Evolutionary conservation across 30 jellyfish, hydroid and myxozoan species (phyloP).

Genomic region (Turritopsis dohrnii): DNA sequence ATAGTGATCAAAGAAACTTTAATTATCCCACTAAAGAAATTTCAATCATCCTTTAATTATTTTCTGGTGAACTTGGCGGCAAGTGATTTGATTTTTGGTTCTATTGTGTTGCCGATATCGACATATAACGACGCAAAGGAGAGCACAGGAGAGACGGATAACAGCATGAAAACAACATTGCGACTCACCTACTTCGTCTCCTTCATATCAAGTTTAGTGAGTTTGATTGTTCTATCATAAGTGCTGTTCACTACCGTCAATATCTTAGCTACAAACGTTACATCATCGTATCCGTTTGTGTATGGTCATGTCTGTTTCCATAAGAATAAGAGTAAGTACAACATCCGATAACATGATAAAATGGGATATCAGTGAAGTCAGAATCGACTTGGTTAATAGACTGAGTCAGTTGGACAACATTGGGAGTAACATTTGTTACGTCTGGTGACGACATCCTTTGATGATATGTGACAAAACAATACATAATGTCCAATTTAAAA

Average conservation of each 20-base stretch:
- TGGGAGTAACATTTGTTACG: too few relatives aligned
- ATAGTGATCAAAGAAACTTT: constrained; percentile 31
- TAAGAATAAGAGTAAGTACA: too few relatives aligned
- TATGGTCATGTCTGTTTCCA: neutral
- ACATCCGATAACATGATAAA: too few relatives aligned
- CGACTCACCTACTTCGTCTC: constrained; percentile 1
- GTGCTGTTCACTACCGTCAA: constrained; percentile 9
- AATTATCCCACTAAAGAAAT: constrained; percentile 26
- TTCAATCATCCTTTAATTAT: constrained; percentile 30
- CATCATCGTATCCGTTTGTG: neutral
- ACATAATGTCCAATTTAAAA: too few relatives aligned
- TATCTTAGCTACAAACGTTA: constrained; percentile 1
- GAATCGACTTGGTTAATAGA: too few relatives aligned
- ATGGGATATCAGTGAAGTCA: too few relatives aligned
- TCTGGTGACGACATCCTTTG: too few relatives aligned
- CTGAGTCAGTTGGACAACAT: too few relatives aligned
- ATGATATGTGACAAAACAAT: too few relatives aligned
- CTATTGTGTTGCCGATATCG: constrained; percentile 26
- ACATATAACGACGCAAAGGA: constrained; percentile 2
- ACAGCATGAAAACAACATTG: too few relatives aligned
- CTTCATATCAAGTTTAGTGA: neutral
- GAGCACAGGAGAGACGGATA: neutral
- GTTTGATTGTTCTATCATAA: neutral
- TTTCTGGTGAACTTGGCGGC: constrained; percentile 27
- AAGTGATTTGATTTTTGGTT: constrained; percentile 28